phyloP scores from a whole-genome alignment of 2,888 invertebrate genomes.

The Pollenia amentaria region DNA sequence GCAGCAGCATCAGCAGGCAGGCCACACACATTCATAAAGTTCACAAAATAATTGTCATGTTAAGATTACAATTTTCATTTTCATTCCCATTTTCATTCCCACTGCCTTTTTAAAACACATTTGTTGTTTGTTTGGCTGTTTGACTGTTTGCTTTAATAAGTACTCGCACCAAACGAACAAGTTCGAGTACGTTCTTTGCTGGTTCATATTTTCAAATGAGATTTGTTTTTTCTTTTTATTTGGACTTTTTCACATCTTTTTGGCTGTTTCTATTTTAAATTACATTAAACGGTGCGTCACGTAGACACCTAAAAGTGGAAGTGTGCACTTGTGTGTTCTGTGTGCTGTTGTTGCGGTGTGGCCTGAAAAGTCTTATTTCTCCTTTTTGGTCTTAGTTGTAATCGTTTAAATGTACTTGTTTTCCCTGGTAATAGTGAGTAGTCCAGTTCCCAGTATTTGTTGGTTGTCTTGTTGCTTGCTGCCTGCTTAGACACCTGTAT shows the following conservation, averaged over 20 bases:
- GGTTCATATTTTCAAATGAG: conserved; percentile 41
- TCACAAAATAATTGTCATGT: conserved; percentile 73
- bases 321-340: conserved; percentile 40
- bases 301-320: conserved; percentile 67
- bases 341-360: conserved; percentile 50
- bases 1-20: conserved; percentile 44
- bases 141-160: conserved; percentile 1
- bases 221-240: conserved; percentile 12
- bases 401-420: conserved; percentile 46
- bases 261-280: conserved; percentile 69
- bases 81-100: conserved; percentile 55
- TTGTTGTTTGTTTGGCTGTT: conserved; percentile 35
- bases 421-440: conserved; percentile 23
- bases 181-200: conserved; percentile 36
- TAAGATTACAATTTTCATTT: conserved; percentile 72
- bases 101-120: conserved; percentile 29
- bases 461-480: conserved; percentile 34
- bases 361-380: conserved; percentile 32
- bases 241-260: conserved; percentile 38
- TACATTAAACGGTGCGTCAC: conserved; percentile 74
- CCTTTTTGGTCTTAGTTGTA: conserved; percentile 47
- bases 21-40: conserved; percentile 69
- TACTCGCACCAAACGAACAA: conserved; percentile 2
- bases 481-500: conserved; percentile 72
- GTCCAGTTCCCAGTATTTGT: conserved; percentile 42